Evolutionary conservation across 2,888 invertebrate species (phyloP), one percentile per base, ranked within the genome.

Genomic region (Leucophora obtusa): DNA sequence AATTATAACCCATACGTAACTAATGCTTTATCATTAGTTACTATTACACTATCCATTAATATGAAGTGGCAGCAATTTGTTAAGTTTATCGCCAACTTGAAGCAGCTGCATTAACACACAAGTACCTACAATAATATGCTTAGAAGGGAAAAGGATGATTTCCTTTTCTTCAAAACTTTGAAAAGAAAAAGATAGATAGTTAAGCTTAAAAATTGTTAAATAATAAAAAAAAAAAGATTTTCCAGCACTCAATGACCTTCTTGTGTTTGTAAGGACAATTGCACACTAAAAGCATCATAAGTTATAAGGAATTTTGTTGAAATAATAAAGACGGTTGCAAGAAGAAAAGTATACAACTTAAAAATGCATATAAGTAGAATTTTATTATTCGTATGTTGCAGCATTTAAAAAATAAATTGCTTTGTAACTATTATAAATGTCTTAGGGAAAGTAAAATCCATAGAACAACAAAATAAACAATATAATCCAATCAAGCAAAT

Each of bases 31-130:
- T 38, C 54, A 66, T 66, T 66, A 56, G 54, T 33, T n/a, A 21
- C 66, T 38, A 54, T 66, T 66, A 53, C 21, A 21, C 38, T 66
- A 35, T 9, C 66, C 66, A 66, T 66, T 66, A 66, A 56, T 56
- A 56, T 11, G 24, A 56, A 66, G 54, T 56, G 43, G 21, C 14
- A 43, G 54, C 54, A 66, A 66, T 66, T 66, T 66, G 66, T 66
- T 43, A 66, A 66, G 38, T n/a, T 54, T 54, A 54, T 38, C 35
- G 43, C n/a, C n/a, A 47, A 47, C n/a, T 47, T 47, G 14, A 14
- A 14, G n/a, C 14, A 47, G n/a, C 43, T 47, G n/a, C 43, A 47
- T 47, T 47, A 47, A 47, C 6, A 47, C 43, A n/a, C 14, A 43
- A 43, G 43, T 14, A 43, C 1, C 5, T 43, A 9, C 43, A 35